Base-by-base conservation (phyloP, 2,113 vertebrate species). In the Gopherus flavomarginatus region DNA sequence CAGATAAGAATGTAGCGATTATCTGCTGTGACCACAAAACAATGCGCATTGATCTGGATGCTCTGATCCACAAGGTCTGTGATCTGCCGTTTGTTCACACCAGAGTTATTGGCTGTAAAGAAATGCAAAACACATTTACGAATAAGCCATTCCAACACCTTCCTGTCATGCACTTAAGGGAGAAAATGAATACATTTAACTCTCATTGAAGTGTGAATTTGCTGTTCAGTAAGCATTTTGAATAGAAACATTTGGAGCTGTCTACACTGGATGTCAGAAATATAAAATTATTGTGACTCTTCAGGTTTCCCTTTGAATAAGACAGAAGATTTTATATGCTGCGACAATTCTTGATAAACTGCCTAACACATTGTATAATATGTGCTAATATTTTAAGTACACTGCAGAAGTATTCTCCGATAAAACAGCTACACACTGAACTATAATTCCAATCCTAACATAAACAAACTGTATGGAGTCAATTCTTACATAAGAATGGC, bases 61-160 rank as follows among this genome's bases (percentile, higher is more conserved):
- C 99, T 99, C 98, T 99, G 99, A 98, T 99, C 99, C 97, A 99
- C 99, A 79, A 99, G 98, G 98, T 99, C 99, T 95, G 99, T 99
- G 98, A 99, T 99, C 98, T 99, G 99, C 88, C 99, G 98, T 97
- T 99, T 99, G 98, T 99, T 99, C 98, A 99, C 99, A 94, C 99
- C 99, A 53, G 99, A 98, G 95, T 99, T 99, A 97, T 99, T 99
- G 96, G 99, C 99, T 99, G 97, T 62, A 97, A 86, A 52, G 3
- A 90, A 96, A 97, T 72, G 93, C 94, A 92, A 97, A 91, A 93
- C 91, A 95, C 90, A 92, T 89, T 94, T 96, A 90, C 80, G 94
- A 86, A 59, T 88, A 94, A 96, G 91, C 57, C 85, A 90, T 88
- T 95, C 57, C 89, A 95, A 90, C 89, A 95, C 78, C 92, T 96